Evolutionary conservation across 2,113 vertebrate genomes (phyloP), one percentile per base, ranked within the genome.

Genomic region (Myxocyprinus asiaticus): DNA sequence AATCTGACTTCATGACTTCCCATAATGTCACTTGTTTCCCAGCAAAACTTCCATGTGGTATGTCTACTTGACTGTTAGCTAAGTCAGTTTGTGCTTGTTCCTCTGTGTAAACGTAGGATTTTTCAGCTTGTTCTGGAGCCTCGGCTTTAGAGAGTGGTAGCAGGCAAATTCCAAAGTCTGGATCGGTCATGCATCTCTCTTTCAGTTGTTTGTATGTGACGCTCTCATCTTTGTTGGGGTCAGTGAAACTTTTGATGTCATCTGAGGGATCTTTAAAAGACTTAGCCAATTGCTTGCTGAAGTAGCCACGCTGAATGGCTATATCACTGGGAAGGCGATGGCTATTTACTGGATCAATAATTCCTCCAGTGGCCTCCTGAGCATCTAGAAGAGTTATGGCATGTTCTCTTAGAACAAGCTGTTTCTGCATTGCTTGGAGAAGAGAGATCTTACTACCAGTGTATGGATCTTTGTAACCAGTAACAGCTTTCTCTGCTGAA

Each of bases 1-100:
- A 82, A 78, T 97, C 92, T 0, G 97, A 99, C 75, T 97, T 94
- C 94, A 99, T 95, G 78, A 98, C 91, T 77, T 99, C 96, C 98
- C 96, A 99, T 47, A 99, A 90, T 0, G 94, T 94, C 94, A 94
- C 93, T 50, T 91, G 91, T 69, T 95, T 94, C 69, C 95, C 94
- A 0, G 93, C 94, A 33, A 88, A 87, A 77, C 88, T 86, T 69
- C 94, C 94, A 5, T 90, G 92, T 0, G 97, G 96, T 79, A 99
- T 94, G 48, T 96, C 94, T 42, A 98, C 93, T 87, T 90, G 93
- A 0, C 96, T 97, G 86, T 95, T 94, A 58, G 96, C 93, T 0
- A 99, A 94, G 1, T 96, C 95, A 55, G 91, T 92, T 75, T 94
- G 89, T 0, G 95, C 94, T 90, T 98, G 94, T 11, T 94, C 94